Conservation (phyloP, 1,140 invertebrate species). For the Drosophila cardini region DNA sequence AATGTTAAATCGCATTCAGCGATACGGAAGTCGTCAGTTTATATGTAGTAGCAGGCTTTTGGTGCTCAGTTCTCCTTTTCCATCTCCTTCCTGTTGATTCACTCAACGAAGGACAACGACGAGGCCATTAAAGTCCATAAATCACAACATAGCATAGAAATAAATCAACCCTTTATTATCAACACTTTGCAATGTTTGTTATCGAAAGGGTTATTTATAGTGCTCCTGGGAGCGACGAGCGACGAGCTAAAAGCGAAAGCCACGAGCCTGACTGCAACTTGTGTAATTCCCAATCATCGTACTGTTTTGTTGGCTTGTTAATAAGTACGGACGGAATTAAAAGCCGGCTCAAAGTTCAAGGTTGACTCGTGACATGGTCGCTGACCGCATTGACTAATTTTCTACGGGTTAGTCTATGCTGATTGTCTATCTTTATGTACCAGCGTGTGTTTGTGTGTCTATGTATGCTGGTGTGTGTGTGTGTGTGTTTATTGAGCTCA, state of each 20-base stretch:
- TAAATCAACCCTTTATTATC: slow-evolving; percentile 83
- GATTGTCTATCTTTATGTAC: neutral
- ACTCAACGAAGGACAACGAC: slow-evolving; percentile 18
- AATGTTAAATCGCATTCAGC: slow-evolving; percentile 54
- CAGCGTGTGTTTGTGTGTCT: neutral
- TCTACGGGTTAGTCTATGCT: slow-evolving; percentile 12
- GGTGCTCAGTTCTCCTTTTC: neutral
- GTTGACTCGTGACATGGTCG: slow-evolving; percentile 33
- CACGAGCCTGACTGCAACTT: slow-evolving; percentile 22
- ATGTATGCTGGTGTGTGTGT: slow-evolving; percentile 12
- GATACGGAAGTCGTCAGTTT: slow-evolving; percentile 39
- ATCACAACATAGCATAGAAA: slow-evolving; percentile 83
- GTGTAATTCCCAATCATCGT: slow-evolving; percentile 22
- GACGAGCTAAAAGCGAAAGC: neutral
- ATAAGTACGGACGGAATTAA: slow-evolving; percentile 73
- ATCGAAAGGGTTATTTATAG: slow-evolving; percentile 83
- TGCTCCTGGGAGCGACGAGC: slow-evolving; percentile 58
- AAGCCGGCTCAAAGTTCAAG: slow-evolving; percentile 63
- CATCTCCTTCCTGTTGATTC: slow-evolving; percentile 7
- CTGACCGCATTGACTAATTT: slow-evolving; percentile 65
- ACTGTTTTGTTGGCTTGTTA: slow-evolving; percentile 43
- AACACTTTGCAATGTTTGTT: slow-evolving; percentile 83
- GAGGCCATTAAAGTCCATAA: slow-evolving; percentile 79
- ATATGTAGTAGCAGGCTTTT: neutral
- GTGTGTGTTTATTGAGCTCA: slow-evolving; percentile 51